These are phyloP conservation scores for Andrena bucephala DNA, from an alignment of 2,888 invertebrate species.

Conservation along the genomic window DNA sequence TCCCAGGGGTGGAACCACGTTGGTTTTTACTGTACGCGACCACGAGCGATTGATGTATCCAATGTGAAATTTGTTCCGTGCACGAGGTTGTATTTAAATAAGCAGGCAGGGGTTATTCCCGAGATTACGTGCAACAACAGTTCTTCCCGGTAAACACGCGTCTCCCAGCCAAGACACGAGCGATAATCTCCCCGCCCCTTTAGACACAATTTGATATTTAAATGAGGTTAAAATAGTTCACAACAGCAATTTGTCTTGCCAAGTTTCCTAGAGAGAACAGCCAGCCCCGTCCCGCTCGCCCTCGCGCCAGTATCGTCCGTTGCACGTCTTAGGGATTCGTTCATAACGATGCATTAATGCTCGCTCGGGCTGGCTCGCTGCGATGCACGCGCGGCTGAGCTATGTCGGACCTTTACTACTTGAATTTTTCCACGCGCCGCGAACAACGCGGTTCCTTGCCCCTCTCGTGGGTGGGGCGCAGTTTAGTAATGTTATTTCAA, in stretches of 20 bases:
- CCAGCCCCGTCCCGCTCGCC: conserved; percentile 14
- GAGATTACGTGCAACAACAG: conserved; percentile 47
- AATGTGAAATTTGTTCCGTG: conserved; percentile 47
- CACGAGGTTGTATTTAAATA: conserved; percentile 46
- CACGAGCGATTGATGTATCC: conserved; percentile 41
- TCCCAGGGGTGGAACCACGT: background rate
- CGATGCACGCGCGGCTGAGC: too few relatives aligned
- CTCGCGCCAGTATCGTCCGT: conserved; percentile 16
- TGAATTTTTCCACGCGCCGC: too few relatives aligned
- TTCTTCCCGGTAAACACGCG: conserved; percentile 38
- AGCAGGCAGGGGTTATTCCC: conserved; percentile 29
- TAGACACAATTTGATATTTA: conserved; percentile 80
- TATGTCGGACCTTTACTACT: too few relatives aligned
- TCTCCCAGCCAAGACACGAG: conserved; percentile 40
- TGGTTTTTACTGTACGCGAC: background rate
- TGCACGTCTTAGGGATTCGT: conserved; percentile 41
- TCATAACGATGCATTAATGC: conserved; percentile 39
- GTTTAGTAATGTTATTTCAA: too few relatives aligned
- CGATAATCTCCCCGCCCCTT: conserved; percentile 61
- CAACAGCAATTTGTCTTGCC: conserved; percentile 81
- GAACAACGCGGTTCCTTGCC: too few relatives aligned
- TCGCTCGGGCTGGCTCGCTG: too few relatives aligned
- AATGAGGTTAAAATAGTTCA: conserved; percentile 82
- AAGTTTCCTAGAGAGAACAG: conserved; percentile 67
- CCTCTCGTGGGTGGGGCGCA: too few relatives aligned